Evolutionary conservation across 30 jellyfish, hydroid and myxozoan species (phyloP), one percentile per base, ranked within the genome.

Genomic region (Haliclystus octoradiatus): DNA sequence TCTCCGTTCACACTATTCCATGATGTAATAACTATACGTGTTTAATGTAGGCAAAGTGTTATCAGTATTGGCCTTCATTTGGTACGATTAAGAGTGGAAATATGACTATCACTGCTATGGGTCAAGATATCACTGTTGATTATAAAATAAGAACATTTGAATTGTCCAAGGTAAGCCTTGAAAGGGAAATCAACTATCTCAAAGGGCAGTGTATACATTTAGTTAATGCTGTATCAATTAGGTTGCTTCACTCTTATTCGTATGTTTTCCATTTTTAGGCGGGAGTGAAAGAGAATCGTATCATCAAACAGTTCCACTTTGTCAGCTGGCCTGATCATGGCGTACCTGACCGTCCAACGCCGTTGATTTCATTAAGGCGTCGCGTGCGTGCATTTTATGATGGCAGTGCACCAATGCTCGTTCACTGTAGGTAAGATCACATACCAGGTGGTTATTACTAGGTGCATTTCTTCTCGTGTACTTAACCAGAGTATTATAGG

Each of bases 251-350:
- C n/a, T n/a, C n/a, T n/a, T n/a, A n/a, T n/a, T n/a, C n/a, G n/a
- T n/a, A n/a, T n/a, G n/a, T n/a, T n/a, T n/a, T n/a, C n/a, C n/a
- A n/a, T n/a, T 5, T 53, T 3, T 33, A 66, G 75, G 30, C 31
- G 35, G 29, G 34, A 0, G 26, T 72, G 60, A 78, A 69, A 34
- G 92, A 81, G 34, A 73, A 32, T 28, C 62, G 98, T 30, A 31
- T 72, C 4, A 34, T 89, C 50, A 72, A 53, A 28, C 98, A 89
- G 28, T 81, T 89, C 51, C 98, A 89, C 65, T 89, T 89, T 66
- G 85, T 89, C 26, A 81, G 95, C 2, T 89, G 98, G 98, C 98
- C 98, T 32, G 98, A 89, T 62, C 93, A 89, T 60, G 95, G 95
- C 0, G 94, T 82, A 15, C 98, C 98, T 2, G 98, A 89, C 15